Evolutionary conservation across 2,888 invertebrate genomes (phyloP).

Genomic region (Pachydiplax longipennis): DNA sequence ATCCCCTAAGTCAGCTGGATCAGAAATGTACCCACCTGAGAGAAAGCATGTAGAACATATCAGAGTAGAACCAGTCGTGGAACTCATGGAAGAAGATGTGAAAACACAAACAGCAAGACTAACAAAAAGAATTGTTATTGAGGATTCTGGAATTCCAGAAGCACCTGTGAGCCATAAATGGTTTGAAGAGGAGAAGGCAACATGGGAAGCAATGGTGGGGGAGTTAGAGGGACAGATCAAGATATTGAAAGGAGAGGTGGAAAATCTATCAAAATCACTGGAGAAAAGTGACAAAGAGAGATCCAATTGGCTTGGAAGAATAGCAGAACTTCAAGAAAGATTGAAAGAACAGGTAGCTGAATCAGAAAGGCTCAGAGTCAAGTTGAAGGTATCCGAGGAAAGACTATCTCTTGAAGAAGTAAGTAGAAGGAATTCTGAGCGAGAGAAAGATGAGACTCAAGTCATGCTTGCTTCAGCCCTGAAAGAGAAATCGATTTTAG

Average conservation of each 20-base stretch:
- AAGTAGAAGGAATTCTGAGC: not conserved
- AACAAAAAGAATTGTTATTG: not conserved
- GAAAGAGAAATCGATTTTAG: not conserved
- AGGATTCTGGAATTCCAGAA: not conserved
- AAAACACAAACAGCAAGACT: not conserved
- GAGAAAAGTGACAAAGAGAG: not conserved
- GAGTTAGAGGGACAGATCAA: constrained; percentile 17
- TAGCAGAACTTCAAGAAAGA: not conserved
- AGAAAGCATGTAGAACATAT: not conserved
- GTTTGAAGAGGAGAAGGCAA: constrained; percentile 4
- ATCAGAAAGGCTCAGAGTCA: not conserved
- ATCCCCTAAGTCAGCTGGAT: not conserved
- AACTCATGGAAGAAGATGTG: not conserved
- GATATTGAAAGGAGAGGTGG: not conserved
- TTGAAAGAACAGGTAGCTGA: not conserved
- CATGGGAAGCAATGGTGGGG: not conserved
- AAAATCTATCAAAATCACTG: not conserved
- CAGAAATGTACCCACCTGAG: not conserved
- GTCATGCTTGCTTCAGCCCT: not conserved
- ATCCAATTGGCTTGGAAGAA: not conserved
- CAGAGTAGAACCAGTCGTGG: not conserved
- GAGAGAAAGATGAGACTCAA: not conserved
- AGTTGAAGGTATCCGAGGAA: not conserved
- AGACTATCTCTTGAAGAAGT: not conserved
- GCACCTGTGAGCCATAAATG: not conserved